Evolutionary conservation across 1,140 invertebrate species (phyloP).

Genomic region (Dreissena rostriformis): DNA sequence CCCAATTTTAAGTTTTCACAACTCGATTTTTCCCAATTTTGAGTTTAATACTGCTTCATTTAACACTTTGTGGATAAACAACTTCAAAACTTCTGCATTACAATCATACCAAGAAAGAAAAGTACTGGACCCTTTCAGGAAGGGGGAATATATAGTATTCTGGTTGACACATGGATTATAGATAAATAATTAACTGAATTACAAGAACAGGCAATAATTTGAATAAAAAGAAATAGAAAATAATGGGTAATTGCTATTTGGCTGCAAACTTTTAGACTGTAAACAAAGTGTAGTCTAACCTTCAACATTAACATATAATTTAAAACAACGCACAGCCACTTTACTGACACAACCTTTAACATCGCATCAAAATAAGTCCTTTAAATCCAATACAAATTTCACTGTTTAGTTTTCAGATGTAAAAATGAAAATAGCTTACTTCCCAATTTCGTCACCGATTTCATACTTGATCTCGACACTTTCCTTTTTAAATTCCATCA

Average conservation of each 20-base stretch:
- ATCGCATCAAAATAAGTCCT: not conserved
- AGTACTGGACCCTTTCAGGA: too few species aligned
- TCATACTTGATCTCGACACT: slow-evolving; percentile 49
- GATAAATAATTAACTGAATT: too few species aligned
- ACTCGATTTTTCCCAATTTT: too few species aligned
- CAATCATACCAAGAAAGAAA: too few species aligned
- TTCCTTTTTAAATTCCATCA: slow-evolving; percentile 51
- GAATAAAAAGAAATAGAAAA: not conserved
- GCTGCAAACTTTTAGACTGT: not conserved
- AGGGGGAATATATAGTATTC: too few species aligned
- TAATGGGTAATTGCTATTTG: not conserved
- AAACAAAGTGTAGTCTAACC: not conserved
- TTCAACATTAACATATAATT: not conserved
- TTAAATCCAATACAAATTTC: not conserved
- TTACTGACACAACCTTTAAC: not conserved
- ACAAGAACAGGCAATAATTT: too few species aligned
- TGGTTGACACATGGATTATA: too few species aligned
- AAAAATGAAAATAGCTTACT: slow-evolving; percentile 17
- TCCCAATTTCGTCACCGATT: slow-evolving; percentile 50
- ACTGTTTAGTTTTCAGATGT: not conserved
- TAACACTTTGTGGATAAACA: too few species aligned
- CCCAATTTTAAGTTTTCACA: too few species aligned
- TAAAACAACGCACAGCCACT: not conserved
- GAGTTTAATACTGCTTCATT: too few species aligned
- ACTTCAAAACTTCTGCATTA: too few species aligned